Conservation (phyloP, 2,888 invertebrate species). For the Caenorhabditis sinica region DNA sequence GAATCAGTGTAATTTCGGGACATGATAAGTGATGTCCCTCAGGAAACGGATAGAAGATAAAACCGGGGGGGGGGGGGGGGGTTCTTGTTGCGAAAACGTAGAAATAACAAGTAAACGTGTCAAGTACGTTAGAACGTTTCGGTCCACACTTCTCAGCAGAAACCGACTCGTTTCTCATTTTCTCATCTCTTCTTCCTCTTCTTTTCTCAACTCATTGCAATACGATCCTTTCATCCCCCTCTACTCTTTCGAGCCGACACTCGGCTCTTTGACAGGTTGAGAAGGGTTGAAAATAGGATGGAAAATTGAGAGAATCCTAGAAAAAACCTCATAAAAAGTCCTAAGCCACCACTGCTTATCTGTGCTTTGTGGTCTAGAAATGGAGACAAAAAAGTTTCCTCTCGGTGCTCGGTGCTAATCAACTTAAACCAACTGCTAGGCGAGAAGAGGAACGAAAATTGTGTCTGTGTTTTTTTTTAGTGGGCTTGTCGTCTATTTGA, state of each 20-base stretch:
- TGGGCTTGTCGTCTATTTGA: background rate
- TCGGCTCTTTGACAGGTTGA: conserved; percentile 47
- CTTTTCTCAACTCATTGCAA: conserved; percentile 64
- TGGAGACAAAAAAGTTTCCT: conserved; percentile 18
- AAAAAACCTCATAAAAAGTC: conserved; percentile 18
- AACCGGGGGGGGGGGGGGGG: too few relatives aligned
- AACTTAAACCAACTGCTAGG: conserved; percentile 17
- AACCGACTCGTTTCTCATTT: conserved; percentile 52
- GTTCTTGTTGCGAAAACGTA: conserved; percentile 14
- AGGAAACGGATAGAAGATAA: conserved; percentile 4
- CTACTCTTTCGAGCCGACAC: conserved; percentile 10
- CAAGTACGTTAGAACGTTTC: conserved; percentile 66
- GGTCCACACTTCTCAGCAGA: conserved; percentile 24
- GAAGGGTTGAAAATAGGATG: background rate
- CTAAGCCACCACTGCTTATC: conserved; percentile 1
- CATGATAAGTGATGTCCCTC: background rate
- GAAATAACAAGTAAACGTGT: conserved; percentile 51
- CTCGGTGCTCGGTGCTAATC: conserved; percentile 12
- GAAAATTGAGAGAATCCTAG: conserved; percentile 3
- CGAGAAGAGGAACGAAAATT: conserved; percentile 15
- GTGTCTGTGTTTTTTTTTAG: conserved; percentile 11
- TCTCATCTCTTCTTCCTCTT: conserved; percentile 59
- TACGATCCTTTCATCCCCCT: conserved; percentile 55
- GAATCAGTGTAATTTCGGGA: conserved; percentile 45
- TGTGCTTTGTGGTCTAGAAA: conserved; percentile 30